Percentiles rank a stretch among this genome's conserved stretches.
These are phyloP conservation scores for Cyrtorhinus lividipennis DNA, from an alignment of 1,140 invertebrate species.

Conservation along the genomic window DNA sequence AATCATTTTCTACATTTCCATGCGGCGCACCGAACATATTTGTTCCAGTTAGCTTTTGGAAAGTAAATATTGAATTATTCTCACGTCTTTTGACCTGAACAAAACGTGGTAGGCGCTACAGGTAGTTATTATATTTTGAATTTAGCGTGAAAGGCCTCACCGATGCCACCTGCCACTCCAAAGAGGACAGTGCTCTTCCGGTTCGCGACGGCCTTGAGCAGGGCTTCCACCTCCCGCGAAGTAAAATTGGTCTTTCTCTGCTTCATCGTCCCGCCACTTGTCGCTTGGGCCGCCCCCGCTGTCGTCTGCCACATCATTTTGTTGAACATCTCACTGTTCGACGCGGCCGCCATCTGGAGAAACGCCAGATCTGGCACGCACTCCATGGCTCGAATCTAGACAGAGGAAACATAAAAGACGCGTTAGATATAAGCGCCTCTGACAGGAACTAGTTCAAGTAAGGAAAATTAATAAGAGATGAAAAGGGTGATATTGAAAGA, in stretches of 20 bases:
- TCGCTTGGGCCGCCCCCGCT: background rate
- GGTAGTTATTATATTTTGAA: too few relatives aligned
- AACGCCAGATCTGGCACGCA: constrained; percentile 21
- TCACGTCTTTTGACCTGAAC: too few relatives aligned
- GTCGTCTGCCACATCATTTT: constrained; percentile 19
- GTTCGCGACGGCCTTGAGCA: constrained; percentile 22
- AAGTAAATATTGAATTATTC: too few relatives aligned
- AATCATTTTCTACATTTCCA: too few relatives aligned
- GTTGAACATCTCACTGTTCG: constrained; percentile 17
- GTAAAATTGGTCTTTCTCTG: constrained; percentile 26
- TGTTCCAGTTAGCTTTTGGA: too few relatives aligned
- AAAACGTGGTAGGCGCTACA: too few relatives aligned
- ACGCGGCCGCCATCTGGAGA: constrained; percentile 20
- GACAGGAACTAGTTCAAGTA: too few relatives aligned
- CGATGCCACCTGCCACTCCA: constrained; percentile 25
- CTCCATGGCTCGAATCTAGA: constrained; percentile 13
- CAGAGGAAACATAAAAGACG: background rate
- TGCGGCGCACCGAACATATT: too few relatives aligned
- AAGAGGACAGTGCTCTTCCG: constrained; percentile 24
- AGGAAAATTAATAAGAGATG: too few relatives aligned
- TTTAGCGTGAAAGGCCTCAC: too few relatives aligned
- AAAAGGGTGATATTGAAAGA: too few relatives aligned
- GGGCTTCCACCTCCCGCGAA: constrained; percentile 24
- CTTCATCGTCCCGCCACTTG: constrained; percentile 20
- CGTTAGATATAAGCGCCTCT: too few relatives aligned